Percentiles rank a stretch among this genome's conserved stretches.
These are phyloP conservation scores for Ectemnius lituratus DNA, from an alignment of 2,888 invertebrate genomes.

Conservation along the genomic window DNA sequence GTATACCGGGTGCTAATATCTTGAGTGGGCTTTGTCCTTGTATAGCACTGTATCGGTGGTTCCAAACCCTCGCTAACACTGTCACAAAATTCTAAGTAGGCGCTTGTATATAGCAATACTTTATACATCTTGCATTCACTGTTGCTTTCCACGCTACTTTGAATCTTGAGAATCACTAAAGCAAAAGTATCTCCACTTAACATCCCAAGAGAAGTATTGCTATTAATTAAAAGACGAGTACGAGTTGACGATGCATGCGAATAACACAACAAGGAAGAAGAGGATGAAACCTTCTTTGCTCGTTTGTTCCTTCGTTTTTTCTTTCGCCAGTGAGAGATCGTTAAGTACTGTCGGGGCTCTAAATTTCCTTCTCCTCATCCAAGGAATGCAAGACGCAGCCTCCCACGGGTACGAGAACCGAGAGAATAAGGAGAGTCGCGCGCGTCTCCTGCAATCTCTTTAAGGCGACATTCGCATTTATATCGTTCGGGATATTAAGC, in stretches of 20 bases:
- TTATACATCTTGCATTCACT: too few relatives aligned
- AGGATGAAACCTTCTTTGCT: not conserved
- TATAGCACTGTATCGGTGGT: too few relatives aligned
- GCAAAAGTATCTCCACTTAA: too few relatives aligned
- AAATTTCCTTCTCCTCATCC: constrained; percentile 8
- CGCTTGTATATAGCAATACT: too few relatives aligned
- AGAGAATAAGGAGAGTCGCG: not conserved
- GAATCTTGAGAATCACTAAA: too few relatives aligned
- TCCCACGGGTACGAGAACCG: not conserved
- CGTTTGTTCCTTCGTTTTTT: not conserved
- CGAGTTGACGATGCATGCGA: not conserved
- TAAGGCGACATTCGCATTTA: constrained; percentile 24
- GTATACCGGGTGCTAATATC: constrained; percentile 25
- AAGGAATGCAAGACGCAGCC: not conserved
- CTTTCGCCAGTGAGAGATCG: constrained; percentile 3
- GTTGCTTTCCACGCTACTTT: too few relatives aligned
- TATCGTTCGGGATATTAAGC: constrained; percentile 33
- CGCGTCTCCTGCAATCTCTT: constrained; percentile 14
- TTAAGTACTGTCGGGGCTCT: constrained; percentile 1
- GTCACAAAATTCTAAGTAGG: too few relatives aligned
- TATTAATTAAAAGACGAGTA: not conserved
- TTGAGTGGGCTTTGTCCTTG: not conserved
- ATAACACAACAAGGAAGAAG: not conserved
- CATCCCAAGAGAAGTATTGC: not conserved
- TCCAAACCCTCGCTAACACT: too few relatives aligned